Conservation (phyloP, 1,140 invertebrate genomes). For the Gryon sp. region DNA sequence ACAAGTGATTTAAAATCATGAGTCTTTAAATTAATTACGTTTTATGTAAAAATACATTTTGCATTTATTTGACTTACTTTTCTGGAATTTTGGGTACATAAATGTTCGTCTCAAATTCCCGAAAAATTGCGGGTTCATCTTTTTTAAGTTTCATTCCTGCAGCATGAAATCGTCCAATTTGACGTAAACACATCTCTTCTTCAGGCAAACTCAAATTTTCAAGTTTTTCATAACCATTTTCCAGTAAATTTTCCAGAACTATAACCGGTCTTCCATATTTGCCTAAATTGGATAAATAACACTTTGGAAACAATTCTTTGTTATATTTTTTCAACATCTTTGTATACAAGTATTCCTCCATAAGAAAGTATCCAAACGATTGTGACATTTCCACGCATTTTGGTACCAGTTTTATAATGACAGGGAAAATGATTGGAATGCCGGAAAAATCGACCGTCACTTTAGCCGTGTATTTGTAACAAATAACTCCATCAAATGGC, state of each 20-base stretch:
- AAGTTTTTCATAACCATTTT: constrained; percentile 57
- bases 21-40: too few relatives aligned
- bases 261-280: constrained; percentile 69
- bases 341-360: constrained; percentile 74
- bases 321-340: constrained; percentile 64
- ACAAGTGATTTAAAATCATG: too few relatives aligned
- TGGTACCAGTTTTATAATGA: constrained; percentile 70
- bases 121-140: constrained; percentile 32
- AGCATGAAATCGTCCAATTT: constrained; percentile 69
- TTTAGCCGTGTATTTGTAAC: constrained; percentile 37
- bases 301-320: constrained; percentile 64
- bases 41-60: too few relatives aligned
- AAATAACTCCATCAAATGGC: constrained; percentile 15
- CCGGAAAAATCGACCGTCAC: constrained; percentile 70
- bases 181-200: constrained; percentile 60
- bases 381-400: neutral
- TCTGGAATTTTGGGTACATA: neutral
- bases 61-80: neutral
- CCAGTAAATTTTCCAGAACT: constrained; percentile 70
- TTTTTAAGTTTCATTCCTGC: constrained; percentile 63
- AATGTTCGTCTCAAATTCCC: constrained; percentile 33
- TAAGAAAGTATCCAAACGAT: constrained; percentile 65
- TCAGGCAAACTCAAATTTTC: constrained; percentile 64
- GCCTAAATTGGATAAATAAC: constrained; percentile 71
- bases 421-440: constrained; percentile 55